Evolutionary conservation across 1,140 invertebrate genomes (phyloP).

Genomic region (Bombus confusus): DNA sequence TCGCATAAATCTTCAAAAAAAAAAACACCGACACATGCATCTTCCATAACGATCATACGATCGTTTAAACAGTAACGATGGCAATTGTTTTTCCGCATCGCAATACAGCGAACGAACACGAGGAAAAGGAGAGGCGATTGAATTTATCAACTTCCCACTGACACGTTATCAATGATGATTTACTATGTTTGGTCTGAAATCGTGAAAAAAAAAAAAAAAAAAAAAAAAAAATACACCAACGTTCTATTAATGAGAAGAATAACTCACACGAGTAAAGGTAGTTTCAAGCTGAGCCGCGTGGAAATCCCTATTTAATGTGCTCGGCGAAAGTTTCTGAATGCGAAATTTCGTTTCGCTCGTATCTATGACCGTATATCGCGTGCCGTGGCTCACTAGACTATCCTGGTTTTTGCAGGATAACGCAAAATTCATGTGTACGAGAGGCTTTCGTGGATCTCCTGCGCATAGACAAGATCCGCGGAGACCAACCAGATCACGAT

Average conservation of each 20-base stretch:
- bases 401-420: conserved; percentile 19
- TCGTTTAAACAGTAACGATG: not conserved
- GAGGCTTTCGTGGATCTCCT: not conserved
- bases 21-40: not conserved
- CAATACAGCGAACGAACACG: not conserved
- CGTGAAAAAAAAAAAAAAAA: not conserved
- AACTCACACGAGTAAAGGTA: not conserved
- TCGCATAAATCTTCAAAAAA: not conserved
- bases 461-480: not conserved
- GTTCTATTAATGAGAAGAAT: not conserved
- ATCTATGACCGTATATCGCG: not conserved
- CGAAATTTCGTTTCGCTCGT: conserved; percentile 4
- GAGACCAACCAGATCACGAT: not conserved
- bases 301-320: conserved; percentile 22
- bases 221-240: not conserved
- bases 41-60: not conserved
- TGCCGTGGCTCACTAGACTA: not conserved
- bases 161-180: not conserved
- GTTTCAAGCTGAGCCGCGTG: not conserved
- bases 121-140: not conserved
- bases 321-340: conserved; percentile 17
- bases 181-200: not conserved
- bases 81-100: not conserved
- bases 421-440: conserved; percentile 4
- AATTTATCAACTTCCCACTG: not conserved